A percentile compares a stretch with the other conserved stretches of the same genome.
These are phyloP conservation scores for Dendrolimus kikuchii DNA, from an alignment of 1,140 invertebrate species.

Conservation along the genomic window DNA sequence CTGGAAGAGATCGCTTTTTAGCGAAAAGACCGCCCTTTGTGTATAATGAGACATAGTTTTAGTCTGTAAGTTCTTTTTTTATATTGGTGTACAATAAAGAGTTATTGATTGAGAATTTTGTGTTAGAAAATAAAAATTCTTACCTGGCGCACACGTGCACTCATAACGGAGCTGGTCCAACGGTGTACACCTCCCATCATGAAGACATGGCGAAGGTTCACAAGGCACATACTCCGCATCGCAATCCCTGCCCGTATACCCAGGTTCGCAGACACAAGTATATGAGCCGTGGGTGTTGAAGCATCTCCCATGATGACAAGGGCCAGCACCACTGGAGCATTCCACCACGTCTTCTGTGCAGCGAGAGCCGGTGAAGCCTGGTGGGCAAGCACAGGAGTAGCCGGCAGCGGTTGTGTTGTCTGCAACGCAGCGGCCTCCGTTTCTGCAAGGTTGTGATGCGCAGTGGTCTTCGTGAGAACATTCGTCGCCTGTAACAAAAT, in stretches of 20 bases:
- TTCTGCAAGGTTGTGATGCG: slow-evolving; percentile 88
- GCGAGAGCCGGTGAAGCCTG: slow-evolving; percentile 87
- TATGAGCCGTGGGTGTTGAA: slow-evolving; percentile 92
- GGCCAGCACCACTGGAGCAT: slow-evolving; percentile 80
- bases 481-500: slow-evolving; percentile 79
- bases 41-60: too few relatives aligned
- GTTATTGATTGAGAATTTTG: background rate
- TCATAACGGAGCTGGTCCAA: slow-evolving; percentile 85
- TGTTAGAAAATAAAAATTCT: slow-evolving; percentile 51
- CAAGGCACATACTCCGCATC: slow-evolving; percentile 93
- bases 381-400: slow-evolving; percentile 88
- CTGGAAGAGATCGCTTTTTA: too few relatives aligned
- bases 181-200: slow-evolving; percentile 88
- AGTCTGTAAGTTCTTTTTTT: too few relatives aligned
- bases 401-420: slow-evolving; percentile 71
- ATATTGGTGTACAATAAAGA: too few relatives aligned
- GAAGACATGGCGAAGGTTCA: slow-evolving; percentile 90
- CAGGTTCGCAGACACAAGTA: slow-evolving; percentile 90
- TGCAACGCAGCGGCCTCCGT: slow-evolving; percentile 88
- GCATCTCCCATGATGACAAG: slow-evolving; percentile 88
- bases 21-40: too few relatives aligned
- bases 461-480: slow-evolving; percentile 93
- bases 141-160: slow-evolving; percentile 90
- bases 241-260: slow-evolving; percentile 92
- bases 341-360: slow-evolving; percentile 94